Evolutionary conservation across 2,888 invertebrate genomes (phyloP), one percentile per base, ranked within the genome.

Genomic region (Netelia fuscicornis): DNA sequence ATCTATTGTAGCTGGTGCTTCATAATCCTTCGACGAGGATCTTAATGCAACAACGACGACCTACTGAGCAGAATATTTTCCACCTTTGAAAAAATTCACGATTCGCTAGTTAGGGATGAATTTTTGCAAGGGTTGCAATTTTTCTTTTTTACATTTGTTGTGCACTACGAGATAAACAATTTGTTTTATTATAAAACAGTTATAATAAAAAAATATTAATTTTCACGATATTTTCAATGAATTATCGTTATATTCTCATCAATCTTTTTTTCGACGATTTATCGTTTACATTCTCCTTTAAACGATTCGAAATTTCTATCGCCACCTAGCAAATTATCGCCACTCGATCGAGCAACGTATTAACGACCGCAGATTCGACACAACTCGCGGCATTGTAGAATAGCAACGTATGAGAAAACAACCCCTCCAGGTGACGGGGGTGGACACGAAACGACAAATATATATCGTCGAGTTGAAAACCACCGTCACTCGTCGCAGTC

Each of bases 341-440:
- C 82, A 64, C 82, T 76, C 71, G 30, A 65, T 58, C 58, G 75
- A 82, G 54, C 58, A 48, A 52, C 65, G 44, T 75, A 79, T 67
- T 65, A 60, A 60, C 9, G 48, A 8, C 11, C n/a, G 23, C 44
- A 6, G 20, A 82, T 70, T 64, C 17, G 48, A 60, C 54, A 10
- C 52, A 75, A 79, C 48, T 65, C 76, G 82, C 65, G 78, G 85
- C 70, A 78, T 71, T 17, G 54, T 65, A 56, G 56, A 56, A 8
- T 17, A 65, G 20, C 3, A 37, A 56, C 42, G 11, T 5, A 25
- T 2, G 37, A 56, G 9, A 42, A 42, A 37, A 67, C 10, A 48
- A 13, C 48, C 17, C 11, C 10, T 52, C 83, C 82, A 90, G 90
- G 90, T 90, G 90, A 89, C 70, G 81, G 3, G 11, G 13, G 56